phyloP scores from a whole-genome alignment of 2,888 invertebrate genomes.

The Agrotis ipsilon region DNA sequence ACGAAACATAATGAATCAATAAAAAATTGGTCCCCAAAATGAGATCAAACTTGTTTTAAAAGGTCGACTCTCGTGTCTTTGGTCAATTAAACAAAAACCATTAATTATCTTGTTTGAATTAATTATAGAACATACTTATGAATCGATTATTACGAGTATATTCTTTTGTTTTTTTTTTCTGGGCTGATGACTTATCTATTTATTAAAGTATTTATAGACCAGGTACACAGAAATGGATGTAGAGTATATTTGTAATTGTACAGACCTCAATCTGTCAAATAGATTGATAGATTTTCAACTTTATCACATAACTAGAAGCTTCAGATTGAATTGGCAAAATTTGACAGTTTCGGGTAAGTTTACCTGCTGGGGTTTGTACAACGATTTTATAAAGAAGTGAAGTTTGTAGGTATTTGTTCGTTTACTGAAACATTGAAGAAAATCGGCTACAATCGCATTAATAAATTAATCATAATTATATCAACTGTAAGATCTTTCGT shows the following conservation, averaged over 20 bases:
- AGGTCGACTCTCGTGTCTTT: slow-evolving; percentile 38
- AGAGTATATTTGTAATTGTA: too few species aligned
- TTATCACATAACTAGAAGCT: too few species aligned
- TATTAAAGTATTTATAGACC: too few species aligned
- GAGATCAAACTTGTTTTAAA: slow-evolving; percentile 43
- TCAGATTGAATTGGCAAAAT: too few species aligned
- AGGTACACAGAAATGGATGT: too few species aligned
- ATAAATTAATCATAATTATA: neutral
- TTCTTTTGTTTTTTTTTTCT: slow-evolving; percentile 1
- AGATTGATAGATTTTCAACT: too few species aligned
- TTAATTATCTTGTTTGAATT: slow-evolving; percentile 51
- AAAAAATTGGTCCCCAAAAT: slow-evolving; percentile 27
- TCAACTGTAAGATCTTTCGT: neutral
- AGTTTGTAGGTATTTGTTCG: too few species aligned
- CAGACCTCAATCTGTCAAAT: too few species aligned
- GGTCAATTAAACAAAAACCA: slow-evolving; percentile 52
- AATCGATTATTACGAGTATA: slow-evolving; percentile 19
- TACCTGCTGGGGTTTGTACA: too few species aligned
- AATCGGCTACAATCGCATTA: neutral
- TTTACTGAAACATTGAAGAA: neutral
- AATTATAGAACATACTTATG: slow-evolving; percentile 19
- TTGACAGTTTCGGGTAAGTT: too few species aligned
- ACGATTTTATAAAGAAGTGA: too few species aligned
- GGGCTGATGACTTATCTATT: neutral
- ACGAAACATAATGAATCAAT: slow-evolving; percentile 28